These are phyloP conservation scores for Heliangelus exortis DNA, from an alignment of 2,797 vertebrate species.

Conservation along the genomic window DNA sequence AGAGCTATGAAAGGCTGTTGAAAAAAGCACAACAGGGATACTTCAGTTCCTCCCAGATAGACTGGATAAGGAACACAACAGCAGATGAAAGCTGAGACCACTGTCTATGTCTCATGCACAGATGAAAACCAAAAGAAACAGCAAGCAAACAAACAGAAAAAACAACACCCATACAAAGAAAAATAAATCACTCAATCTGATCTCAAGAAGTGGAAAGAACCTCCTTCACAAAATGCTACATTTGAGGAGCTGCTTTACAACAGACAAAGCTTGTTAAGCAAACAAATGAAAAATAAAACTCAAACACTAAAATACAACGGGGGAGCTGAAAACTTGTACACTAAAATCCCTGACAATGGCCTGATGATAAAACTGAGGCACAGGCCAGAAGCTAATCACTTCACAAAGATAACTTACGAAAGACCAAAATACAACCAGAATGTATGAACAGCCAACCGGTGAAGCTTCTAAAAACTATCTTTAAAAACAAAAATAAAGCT, in stretches of 20 bases:
- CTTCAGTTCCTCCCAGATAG: neutral
- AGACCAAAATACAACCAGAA: neutral
- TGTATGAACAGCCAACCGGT: neutral
- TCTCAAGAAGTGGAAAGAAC: neutral
- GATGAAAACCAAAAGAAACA: neutral
- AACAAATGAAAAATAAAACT: neutral
- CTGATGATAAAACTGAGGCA: neutral
- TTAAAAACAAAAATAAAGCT: neutral
- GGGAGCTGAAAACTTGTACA: neutral
- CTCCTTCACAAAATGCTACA: neutral
- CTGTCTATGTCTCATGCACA: neutral
- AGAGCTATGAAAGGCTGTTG: neutral
- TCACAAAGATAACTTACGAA: neutral
- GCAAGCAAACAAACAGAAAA: neutral
- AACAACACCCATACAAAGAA: neutral
- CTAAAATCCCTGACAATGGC: neutral
- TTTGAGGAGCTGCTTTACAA: neutral
- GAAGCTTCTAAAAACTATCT: neutral
- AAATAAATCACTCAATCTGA: neutral
- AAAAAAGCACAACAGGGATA: neutral
- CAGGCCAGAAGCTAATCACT: neutral
- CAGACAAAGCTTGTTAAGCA: neutral
- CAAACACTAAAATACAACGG: neutral
- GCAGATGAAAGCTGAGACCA: neutral
- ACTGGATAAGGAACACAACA: neutral